Evolutionary conservation across 2,113 vertebrate genomes (phyloP), one percentile per base, ranked within the genome.

Genomic region (Rafetus swinhoei): DNA sequence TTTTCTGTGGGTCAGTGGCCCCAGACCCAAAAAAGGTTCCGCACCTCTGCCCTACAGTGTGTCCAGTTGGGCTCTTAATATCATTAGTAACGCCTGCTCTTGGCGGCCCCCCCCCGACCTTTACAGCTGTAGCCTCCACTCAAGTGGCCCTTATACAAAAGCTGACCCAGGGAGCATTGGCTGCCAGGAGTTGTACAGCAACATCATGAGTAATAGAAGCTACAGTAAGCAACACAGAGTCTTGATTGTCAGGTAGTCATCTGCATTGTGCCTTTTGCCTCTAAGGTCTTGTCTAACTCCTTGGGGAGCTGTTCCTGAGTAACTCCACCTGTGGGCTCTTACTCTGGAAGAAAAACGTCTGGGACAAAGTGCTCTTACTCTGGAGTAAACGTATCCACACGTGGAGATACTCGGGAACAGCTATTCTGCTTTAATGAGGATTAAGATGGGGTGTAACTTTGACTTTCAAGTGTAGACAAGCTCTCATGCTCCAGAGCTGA

Each of bases 401-500:
- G 45, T 79, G 69, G 16, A 50, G 62, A 7, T 2, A 2, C 65
- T 62, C 85, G 45, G 25, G 35, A 74, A 62, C 5, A 1, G 15
- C 50, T 24, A 1, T 69, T 83, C 59, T n/a, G 57, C 16, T 88
- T 24, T 25, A 14, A 56, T 0, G 0, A 53, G 81, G 60, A 4
- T 86, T 54, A 2, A 52, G 15, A 2, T 35, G 1, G 4, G 32
- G 18, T 62, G 62, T 55, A 45, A 87, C 24, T 89, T 79, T 52
- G 50, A 29, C 76, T 92, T 81, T 0, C 0, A 1, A 69, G 90
- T n/a, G 65, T 59, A 35, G 59, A 89, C 19, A 45, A 91, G 84
- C 45, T 29, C 29, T 80, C 15, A 9, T 96, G 96, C 93, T 90
- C 15, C 95, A 94, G 90, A 95, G 96, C 22, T 92, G 15, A 27